Evolutionary conservation across 2,888 invertebrate genomes (phyloP).

Genomic region (Polyploca ridens): DNA sequence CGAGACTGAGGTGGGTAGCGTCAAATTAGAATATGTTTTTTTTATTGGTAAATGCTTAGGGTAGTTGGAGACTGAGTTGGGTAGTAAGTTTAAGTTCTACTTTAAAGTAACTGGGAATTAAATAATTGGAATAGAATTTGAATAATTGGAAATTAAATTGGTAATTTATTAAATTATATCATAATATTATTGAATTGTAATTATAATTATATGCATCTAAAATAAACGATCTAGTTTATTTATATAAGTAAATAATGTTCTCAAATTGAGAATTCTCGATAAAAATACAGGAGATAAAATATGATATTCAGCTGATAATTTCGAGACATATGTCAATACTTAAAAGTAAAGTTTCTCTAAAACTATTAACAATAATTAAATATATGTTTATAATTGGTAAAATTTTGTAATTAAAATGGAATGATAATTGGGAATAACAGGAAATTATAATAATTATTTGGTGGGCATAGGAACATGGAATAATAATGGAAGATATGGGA

Average conservation of each 20-base stretch:
- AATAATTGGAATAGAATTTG: background rate
- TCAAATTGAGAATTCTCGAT: background rate
- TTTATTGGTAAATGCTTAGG: background rate
- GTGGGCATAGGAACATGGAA: constrained; percentile 29
- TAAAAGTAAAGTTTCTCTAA: background rate
- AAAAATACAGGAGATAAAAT: background rate
- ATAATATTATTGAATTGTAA: background rate
- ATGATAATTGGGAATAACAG: constrained; percentile 16
- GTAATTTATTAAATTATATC: background rate
- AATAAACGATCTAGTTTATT: background rate
- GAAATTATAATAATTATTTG: background rate
- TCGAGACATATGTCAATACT: background rate
- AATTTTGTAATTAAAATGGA: constrained; percentile 25
- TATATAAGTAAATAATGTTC: background rate
- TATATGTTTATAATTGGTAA: background rate
- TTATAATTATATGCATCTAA: background rate
- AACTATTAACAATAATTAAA: background rate
- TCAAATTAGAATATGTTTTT: background rate
- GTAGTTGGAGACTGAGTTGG: background rate
- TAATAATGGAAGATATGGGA: constrained; percentile 29
- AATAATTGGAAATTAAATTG: no score
- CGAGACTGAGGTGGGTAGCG: background rate
- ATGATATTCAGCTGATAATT: background rate
- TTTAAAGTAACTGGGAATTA: no score
- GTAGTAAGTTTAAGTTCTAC: background rate